phyloP scores from a whole-genome alignment of 2,888 invertebrate genomes.

The Scaptomyza caliginosa region DNA sequence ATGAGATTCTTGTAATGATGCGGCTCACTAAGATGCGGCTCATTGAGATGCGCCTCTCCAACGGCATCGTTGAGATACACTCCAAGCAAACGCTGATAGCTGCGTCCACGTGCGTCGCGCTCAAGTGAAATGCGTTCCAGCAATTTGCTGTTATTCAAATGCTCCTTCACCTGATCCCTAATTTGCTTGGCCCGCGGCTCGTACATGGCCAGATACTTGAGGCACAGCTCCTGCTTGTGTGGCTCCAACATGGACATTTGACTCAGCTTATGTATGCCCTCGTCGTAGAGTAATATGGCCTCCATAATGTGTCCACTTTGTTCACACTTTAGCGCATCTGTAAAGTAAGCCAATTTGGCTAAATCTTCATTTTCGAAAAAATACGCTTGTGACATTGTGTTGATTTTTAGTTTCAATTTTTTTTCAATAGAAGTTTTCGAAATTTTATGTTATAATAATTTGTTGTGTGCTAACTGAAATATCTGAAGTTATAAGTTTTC shows the following conservation, averaged over 20 bases:
- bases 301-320: constrained; percentile 69
- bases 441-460: background rate
- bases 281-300: constrained; percentile 68
- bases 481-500: background rate
- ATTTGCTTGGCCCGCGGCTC: constrained; percentile 92
- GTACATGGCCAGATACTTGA: constrained; percentile 88
- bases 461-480: background rate
- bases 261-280: constrained; percentile 59
- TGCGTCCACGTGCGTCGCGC: constrained; percentile 89
- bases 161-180: constrained; percentile 88
- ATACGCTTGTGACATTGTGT: constrained; percentile 38
- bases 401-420: background rate
- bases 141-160: constrained; percentile 89
- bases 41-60: constrained; percentile 89
- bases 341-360: constrained; percentile 52
- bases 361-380: constrained; percentile 41
- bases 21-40: constrained; percentile 91
- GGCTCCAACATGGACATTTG: constrained; percentile 85
- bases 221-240: constrained; percentile 61
- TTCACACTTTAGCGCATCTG: constrained; percentile 61
- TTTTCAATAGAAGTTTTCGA: background rate
- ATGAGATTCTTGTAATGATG: constrained; percentile 95
- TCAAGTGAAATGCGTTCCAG: constrained; percentile 90
- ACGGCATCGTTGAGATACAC: constrained; percentile 91
- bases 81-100: constrained; percentile 91